A percentile compares a stretch with the other conserved stretches of the same genome.
Conservation (phyloP, 2,888 invertebrate genomes). For the Oxycera nigricornis region DNA sequence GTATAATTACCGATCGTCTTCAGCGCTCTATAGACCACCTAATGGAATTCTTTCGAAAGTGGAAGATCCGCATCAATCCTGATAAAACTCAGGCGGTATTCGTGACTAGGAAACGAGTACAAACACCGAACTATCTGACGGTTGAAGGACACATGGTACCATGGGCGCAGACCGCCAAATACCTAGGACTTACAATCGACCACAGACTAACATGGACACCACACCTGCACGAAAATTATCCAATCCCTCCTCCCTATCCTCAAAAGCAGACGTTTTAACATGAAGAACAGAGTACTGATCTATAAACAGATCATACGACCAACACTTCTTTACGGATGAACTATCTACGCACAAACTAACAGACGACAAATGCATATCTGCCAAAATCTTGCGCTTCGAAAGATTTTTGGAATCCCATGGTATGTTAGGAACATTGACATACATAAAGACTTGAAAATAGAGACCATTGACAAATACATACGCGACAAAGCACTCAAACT, state of each 20-base stretch:
- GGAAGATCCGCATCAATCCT: neutral
- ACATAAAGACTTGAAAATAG: too few species aligned
- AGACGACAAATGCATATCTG: too few species aligned
- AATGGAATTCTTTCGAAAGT: neutral
- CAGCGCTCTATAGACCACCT: neutral
- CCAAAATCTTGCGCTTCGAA: too few species aligned
- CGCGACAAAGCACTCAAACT: too few species aligned
- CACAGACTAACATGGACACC: neutral
- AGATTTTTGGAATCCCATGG: too few species aligned
- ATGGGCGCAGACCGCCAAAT: neutral
- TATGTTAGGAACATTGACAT: too few species aligned
- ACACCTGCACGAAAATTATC: neutral
- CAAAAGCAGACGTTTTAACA: neutral
- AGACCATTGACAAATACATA: too few species aligned
- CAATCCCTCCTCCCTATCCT: too few species aligned
- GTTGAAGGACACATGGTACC: neutral
- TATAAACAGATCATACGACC: neutral
- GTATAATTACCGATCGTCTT: neutral
- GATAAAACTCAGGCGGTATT: neutral
- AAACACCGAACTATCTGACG: neutral
- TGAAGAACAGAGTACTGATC: neutral
- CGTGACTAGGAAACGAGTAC: neutral
- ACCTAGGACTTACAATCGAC: constrained; percentile 3
- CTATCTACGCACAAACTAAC: too few species aligned
- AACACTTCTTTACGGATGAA: neutral